Percentiles rank a stretch among this genome's conserved stretches.
Evolutionary conservation across 1,140 invertebrate species (phyloP).

Genomic region (Zelostemma sp.): DNA sequence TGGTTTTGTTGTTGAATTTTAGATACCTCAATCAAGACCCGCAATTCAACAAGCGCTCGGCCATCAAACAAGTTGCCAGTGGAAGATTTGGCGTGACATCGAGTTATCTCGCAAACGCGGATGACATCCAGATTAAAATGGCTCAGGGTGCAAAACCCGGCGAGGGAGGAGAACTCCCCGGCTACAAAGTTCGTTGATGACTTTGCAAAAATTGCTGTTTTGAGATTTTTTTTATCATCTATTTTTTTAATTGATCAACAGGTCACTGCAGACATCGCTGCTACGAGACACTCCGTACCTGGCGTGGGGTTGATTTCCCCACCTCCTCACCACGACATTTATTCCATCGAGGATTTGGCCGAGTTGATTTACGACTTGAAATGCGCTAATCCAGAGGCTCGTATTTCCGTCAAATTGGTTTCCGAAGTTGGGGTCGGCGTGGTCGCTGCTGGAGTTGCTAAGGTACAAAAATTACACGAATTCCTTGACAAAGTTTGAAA

Average conservation of each 20-base stretch:
- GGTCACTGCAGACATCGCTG: constrained; percentile 96
- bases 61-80: constrained; percentile 95
- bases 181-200: constrained; percentile 78
- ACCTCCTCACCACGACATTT: constrained; percentile 99
- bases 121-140: constrained; percentile 98
- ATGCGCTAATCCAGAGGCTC: constrained; percentile 94
- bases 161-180: constrained; percentile 94
- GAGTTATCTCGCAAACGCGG: constrained; percentile 95
- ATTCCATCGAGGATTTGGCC: constrained; percentile 98
- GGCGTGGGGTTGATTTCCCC: constrained; percentile 99
- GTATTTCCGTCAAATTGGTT: constrained; percentile 98
- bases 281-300: constrained; percentile 94
- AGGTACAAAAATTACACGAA: constrained; percentile 71
- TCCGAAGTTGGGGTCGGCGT: constrained; percentile 99
- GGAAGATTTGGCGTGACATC: constrained; percentile 98
- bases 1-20: too few species aligned
- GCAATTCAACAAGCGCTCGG: constrained; percentile 81
- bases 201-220: neutral
- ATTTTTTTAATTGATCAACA: constrained; percentile 36
- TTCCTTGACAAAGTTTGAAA: neutral
- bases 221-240: neutral
- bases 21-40: constrained; percentile 79
- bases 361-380: constrained; percentile 99
- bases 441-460: constrained; percentile 97
- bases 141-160: constrained; percentile 98